Conservation (phyloP, 1,140 invertebrate genomes). For the Scaptodrosophila lebanonensis region DNA sequence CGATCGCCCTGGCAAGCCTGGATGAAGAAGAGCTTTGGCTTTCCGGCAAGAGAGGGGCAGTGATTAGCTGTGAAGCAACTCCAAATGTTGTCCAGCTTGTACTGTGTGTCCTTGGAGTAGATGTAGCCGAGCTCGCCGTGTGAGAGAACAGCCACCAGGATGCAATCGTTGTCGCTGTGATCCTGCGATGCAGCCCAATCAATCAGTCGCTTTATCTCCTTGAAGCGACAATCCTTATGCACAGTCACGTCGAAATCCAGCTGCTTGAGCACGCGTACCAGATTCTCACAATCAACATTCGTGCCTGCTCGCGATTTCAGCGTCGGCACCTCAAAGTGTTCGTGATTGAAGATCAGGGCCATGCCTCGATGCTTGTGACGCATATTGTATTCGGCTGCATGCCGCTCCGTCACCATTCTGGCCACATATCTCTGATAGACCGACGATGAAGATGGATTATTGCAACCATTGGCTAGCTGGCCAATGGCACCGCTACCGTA, state of each 20-base stretch:
- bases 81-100: slow-evolving; percentile 90
- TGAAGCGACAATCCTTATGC: slow-evolving; percentile 80
- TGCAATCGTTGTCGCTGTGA: slow-evolving; percentile 87
- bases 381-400: slow-evolving; percentile 91
- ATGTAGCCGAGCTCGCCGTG: slow-evolving; percentile 93
- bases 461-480: slow-evolving; percentile 62
- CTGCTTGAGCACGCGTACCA: slow-evolving; percentile 81
- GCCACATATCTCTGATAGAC: slow-evolving; percentile 71
- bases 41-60: slow-evolving; percentile 92
- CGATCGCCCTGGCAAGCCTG: slow-evolving; percentile 95
- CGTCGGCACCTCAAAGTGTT: slow-evolving; percentile 83
- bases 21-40: slow-evolving; percentile 95
- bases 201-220: slow-evolving; percentile 83
- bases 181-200: slow-evolving; percentile 83
- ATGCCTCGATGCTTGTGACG: slow-evolving; percentile 87
- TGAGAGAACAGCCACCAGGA: slow-evolving; percentile 88
- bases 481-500: slow-evolving; percentile 64
- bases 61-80: slow-evolving; percentile 91
- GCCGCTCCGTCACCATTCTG: slow-evolving; percentile 82
- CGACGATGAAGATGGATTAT: slow-evolving; percentile 21
- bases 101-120: slow-evolving; percentile 91
- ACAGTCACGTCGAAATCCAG: slow-evolving; percentile 87
- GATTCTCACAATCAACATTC: slow-evolving; percentile 85
- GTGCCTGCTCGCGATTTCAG: slow-evolving; percentile 84
- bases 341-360: slow-evolving; percentile 95